Evolutionary conservation across 2,888 invertebrate species (phyloP), one percentile per base, ranked within the genome.

Genomic region (Tineola bisselliella): DNA sequence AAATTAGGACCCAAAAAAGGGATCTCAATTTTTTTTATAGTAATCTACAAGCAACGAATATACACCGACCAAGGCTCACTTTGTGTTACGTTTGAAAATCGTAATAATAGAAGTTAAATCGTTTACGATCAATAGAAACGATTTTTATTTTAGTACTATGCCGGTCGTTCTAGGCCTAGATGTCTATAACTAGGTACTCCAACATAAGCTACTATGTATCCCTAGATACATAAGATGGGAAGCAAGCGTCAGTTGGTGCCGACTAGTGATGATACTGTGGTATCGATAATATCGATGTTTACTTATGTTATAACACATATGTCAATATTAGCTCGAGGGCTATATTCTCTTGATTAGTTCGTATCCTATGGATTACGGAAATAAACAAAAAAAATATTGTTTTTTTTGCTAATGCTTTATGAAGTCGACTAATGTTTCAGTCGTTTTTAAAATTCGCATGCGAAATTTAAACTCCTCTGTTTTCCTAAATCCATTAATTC

Each of bases 221-320:
- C 18, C 56, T 30, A 25, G 56, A 19, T 58, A 58, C 58, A 58
- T 58, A 58, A 58, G 58, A 58, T 58, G 58, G 33, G n/a, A 56
- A 18, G 56, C 58, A 25, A 13, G 58, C 58, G 58, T 58, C 33
- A 58, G 58, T 58, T 58, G 33, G 58, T 33, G 17, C 58, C 25
- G 25, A n/a, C 31, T 33, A 58, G 58, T 17, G 58, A 15, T 33
- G 58, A 30, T n/a, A 17, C n/a, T n/a, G 25, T 54, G 13, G 18
- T 18, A 6, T 17, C 18, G 10, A 56, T 19, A 18, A 56, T 56
- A 30, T 56, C 56, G 56, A 56, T 56, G 30, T 56, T 48, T 48
- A 17, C 38, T 38, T 38, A 38, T 38, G 11, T 10, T 38, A 38
- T 38, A 38, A 38, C 38, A 12, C n/a, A 38, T 3, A 10, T 38